Percentiles rank a stretch among this genome's conserved stretches.
These are phyloP conservation scores for Ceraclea dissimilis DNA, from an alignment of 2,888 invertebrate genomes.

Conservation along the genomic window DNA sequence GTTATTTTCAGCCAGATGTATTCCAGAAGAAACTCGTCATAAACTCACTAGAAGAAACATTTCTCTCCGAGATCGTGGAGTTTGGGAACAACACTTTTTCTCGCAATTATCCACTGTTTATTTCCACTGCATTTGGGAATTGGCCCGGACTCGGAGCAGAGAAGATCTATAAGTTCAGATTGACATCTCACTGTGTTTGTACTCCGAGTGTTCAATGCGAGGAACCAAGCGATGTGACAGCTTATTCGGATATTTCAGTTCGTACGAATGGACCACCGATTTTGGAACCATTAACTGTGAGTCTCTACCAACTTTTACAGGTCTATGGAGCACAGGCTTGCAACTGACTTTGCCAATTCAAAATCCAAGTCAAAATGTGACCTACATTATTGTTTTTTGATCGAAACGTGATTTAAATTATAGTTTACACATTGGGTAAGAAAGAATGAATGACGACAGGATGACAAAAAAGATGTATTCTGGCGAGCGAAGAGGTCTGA, in stretches of 20 bases:
- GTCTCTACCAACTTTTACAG: no score
- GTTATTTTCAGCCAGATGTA: constrained; percentile 19
- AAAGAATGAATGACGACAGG: no score
- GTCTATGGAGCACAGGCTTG: not conserved
- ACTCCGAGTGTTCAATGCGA: constrained; percentile 20
- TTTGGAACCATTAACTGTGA: constrained; percentile 13
- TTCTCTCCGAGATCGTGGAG: constrained; percentile 24
- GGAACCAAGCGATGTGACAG: constrained; percentile 19
- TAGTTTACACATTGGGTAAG: no score
- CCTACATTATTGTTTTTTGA: not conserved
- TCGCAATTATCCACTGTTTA: constrained; percentile 18
- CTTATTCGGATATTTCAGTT: constrained; percentile 18
- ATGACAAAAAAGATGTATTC: no score
- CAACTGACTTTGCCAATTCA: not conserved
- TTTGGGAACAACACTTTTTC: constrained; percentile 20
- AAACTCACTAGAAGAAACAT: constrained; percentile 23
- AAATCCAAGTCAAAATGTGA: not conserved
- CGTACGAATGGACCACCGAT: constrained; percentile 19
- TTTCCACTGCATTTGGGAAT: constrained; percentile 9
- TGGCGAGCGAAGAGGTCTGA: no score
- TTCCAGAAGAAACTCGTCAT: constrained; percentile 13
- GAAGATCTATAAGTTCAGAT: constrained; percentile 18
- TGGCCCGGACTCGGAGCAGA: constrained; percentile 19
- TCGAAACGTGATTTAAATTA: no score
- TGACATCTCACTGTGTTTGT: constrained; percentile 17